A percentile compares a stretch with the other conserved stretches of the same genome.
Evolutionary conservation across 92 coral and sea anemone genomes (phyloP).

Genomic region (Actinernus sp.): DNA sequence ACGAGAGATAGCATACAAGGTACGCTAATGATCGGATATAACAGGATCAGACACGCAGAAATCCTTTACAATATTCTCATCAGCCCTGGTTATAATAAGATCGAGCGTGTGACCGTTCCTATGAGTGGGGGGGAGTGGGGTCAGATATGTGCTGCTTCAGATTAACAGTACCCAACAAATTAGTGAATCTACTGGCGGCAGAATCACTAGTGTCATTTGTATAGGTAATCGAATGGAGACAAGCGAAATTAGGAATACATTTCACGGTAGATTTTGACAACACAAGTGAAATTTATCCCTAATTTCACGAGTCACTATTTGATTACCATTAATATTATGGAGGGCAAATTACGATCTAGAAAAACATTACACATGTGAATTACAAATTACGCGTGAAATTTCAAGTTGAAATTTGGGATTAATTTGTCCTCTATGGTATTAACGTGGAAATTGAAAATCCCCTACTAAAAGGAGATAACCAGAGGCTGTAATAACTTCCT

Average conservation of each 20-base stretch:
- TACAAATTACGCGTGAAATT: too few relatives aligned
- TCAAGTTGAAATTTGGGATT: too few relatives aligned
- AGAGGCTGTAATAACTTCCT: background rate
- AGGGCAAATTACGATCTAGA: too few relatives aligned
- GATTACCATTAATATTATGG: too few relatives aligned
- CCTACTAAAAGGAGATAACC: conserved; percentile 29
- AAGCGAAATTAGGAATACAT: too few relatives aligned
- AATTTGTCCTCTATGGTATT: too few relatives aligned
- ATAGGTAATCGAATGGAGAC: too few relatives aligned
- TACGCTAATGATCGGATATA: conserved; percentile 51
- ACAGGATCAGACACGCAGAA: conserved; percentile 40
- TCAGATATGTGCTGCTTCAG: conserved; percentile 37
- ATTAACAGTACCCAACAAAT: conserved; percentile 38
- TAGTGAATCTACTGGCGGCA: conserved; percentile 22
- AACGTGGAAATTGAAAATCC: conserved; percentile 17
- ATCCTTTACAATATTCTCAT: conserved; percentile 24
- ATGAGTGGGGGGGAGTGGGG: too few relatives aligned
- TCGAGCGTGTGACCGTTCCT: conserved; percentile 48
- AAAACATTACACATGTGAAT: too few relatives aligned
- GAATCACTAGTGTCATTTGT: conserved; percentile 21
- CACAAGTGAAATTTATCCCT: too few relatives aligned
- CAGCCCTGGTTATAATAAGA: conserved; percentile 50
- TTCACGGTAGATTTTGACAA: too few relatives aligned
- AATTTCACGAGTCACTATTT: too few relatives aligned
- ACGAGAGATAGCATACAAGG: conserved; percentile 22